Base-by-base conservation (phyloP, 2,797 vertebrate species). In the Bothrops alternatus region DNA sequence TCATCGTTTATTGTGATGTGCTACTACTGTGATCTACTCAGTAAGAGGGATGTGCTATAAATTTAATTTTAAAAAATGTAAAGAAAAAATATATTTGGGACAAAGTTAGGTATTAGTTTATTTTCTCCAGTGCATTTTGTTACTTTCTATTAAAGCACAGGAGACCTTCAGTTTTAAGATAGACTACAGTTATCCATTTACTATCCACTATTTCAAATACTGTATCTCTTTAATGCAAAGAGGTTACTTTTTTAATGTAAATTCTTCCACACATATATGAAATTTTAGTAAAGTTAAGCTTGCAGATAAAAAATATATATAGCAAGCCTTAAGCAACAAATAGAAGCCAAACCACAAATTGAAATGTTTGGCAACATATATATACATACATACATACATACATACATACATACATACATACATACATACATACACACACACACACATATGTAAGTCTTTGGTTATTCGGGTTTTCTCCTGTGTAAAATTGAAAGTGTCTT, bases 271-370 rank as follows among this genome's bases (percentile, higher is more conserved):
- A 65, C 93, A 57, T 91, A 91, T 91, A 82, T 55, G 92, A 87
- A 93, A 90, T 55, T 91, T 47, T 90, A 93, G 91, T 58, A 87
- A 93, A 95, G 53, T 57, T 91, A 92, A 2, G 1, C 56, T 25
- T 94, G 87, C 65, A 94, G 93, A 95, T 91, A 91, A 95, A 91
- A 91, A 32, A 86, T 92, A 86, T 94, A 56, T 90, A 26, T 61
- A 95, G 94, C 16, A 58, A 82, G 20, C 96, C 26, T 57, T 25
- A 89, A 95, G 93, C 4, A 89, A 12, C 37, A 85, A 88, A 85
- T 12, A 82, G 93, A 88, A 92, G 42, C 73, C 73, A 78, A 89
- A 87, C 93, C 8, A 63, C 50, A 65, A 28, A 61, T 47, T 57
- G 94, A 95, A 86, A 87, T 89, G 90, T 25, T 53, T 65, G 73